Evolutionary conservation across 2,113 vertebrate genomes (phyloP).

Genomic region (Pandion haliaetus): DNA sequence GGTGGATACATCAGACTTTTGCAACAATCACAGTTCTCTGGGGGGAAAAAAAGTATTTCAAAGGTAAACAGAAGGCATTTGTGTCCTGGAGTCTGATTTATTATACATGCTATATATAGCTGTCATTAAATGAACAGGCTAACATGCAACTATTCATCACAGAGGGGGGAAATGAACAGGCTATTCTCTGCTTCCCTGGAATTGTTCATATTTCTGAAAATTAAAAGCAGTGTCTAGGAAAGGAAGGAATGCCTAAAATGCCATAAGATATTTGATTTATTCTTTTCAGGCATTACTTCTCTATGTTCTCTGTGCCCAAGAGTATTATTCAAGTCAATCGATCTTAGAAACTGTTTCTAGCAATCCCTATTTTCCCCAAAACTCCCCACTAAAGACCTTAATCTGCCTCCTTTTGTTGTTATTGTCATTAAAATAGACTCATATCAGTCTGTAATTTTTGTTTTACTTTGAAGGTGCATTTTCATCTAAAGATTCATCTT

Average conservation of each 20-base stretch:
- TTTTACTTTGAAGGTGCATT: neutral
- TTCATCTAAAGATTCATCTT: neutral
- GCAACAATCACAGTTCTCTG: neutral
- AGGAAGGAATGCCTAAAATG: slow-evolving; percentile 27
- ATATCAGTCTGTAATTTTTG: neutral
- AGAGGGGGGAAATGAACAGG: slow-evolving; percentile 75
- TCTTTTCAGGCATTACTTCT: slow-evolving; percentile 11
- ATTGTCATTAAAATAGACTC: neutral
- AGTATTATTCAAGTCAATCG: neutral
- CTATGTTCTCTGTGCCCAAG: neutral
- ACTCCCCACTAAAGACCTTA: neutral
- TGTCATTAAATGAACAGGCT: slow-evolving; percentile 84
- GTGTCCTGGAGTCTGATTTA: slow-evolving; percentile 73
- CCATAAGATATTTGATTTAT: slow-evolving; percentile 16
- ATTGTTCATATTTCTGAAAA: slow-evolving; percentile 73
- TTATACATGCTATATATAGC: slow-evolving; percentile 78
- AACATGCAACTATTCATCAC: slow-evolving; percentile 84
- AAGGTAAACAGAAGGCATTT: slow-evolving; percentile 50
- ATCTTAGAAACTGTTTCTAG: slow-evolving; percentile 16
- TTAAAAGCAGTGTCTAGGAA: slow-evolving; percentile 25
- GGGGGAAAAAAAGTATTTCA: neutral
- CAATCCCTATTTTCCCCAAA: neutral
- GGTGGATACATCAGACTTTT: neutral
- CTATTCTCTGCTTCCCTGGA: slow-evolving; percentile 82
- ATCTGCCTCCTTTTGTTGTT: neutral